Evolutionary conservation across 2,113 vertebrate species (phyloP), one percentile per base, ranked within the genome.

Genomic region (Odontophorus gujanensis): DNA sequence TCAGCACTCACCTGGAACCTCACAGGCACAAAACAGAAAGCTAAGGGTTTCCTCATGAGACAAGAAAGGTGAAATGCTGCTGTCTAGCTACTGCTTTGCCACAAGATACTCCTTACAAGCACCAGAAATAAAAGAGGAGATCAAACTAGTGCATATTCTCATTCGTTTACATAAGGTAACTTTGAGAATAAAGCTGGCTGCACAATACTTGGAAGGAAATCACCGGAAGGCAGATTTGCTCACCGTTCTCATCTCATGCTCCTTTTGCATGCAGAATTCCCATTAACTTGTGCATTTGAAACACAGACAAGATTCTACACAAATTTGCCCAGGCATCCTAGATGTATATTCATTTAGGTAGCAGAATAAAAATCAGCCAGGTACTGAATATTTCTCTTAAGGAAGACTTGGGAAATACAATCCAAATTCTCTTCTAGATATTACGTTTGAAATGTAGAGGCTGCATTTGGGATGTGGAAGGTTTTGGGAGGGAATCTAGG

Each of bases 131-230:
- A 15, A 20, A 5, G 7, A 42, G 16, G 38, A 90, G 32, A 83
- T 82, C 57, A 82, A 80, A 38, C 65, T 17, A 13, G 15, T 38
- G 36, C 76, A 78, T 47, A 36, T 92, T 83, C 57, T 62, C 67
- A 24, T 43, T 80, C 47, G 63, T 92, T 95, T 96, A 47, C 79
- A 87, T 82, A 18, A 74, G 77, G 32, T 77, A 85, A 89, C 68
- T 77, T 55, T 8, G 47, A 87, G 72, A n/a, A 48, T 78, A 81
- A 95, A 95, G 79, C 42, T 5, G 13, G 50, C 47, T 74, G 65
- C 61, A 63, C 55, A 89, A 77, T 38, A 59, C 9, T 48, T 2
- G 3, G 72, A 83, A 47, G 50, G 73, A 92, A 76, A 85, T 72
- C 63, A 83, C 87, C 28, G 58, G 6, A 48, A 89, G 72, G 89